Base-by-base conservation (phyloP, 2,113 vertebrate species). In the Trichechus manatus region DNA sequence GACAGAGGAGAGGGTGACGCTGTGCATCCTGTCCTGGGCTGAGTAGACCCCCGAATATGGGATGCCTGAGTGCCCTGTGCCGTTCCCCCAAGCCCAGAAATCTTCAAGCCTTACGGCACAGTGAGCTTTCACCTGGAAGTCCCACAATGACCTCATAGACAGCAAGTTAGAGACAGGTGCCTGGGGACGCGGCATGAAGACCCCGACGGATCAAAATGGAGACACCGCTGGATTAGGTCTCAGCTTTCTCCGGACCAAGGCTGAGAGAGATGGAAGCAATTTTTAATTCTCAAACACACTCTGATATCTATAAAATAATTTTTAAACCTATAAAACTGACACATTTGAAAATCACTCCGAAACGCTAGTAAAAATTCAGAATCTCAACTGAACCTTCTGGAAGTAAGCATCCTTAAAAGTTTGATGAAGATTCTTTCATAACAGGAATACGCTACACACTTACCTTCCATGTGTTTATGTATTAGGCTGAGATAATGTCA, bases 81-180 rank as follows among this genome's bases (percentile, higher is more conserved):
- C 31, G 17, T 7, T 3, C 7, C 19, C 27, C 31, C 15, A 11
- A 39, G 3, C 25, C 7, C 11, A 10, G 68, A 17, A 74, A 25
- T 19, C 42, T 9, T 3, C 66, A 42, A 5, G 33, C 63, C 17
- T 6, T 17, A 75, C 14, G 19, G 47, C 44, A 25, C 29, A 31
- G 42, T 56, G 11, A 44, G 61, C 31, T 6, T 6, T 27, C 29
- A 3, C 39, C 25, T 79, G 50, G 79, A 61, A 36, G 8, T 9
- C 20, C n/a, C 7, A 11, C 10, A 29, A n/a, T 13, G 36, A 5
- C 5, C 19, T 6, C 9, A 5, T 0, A 61, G 25, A 13, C 39
- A 14, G 36, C 25, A 2, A 59, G 79, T 42, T 19, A 36, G 25
- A 4, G 33, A 64, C 27, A 42, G 15, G 31, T 19, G 78, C 44